Evolutionary conservation across 2,888 invertebrate species (phyloP).

Genomic region (Nomada hirtipes): DNA sequence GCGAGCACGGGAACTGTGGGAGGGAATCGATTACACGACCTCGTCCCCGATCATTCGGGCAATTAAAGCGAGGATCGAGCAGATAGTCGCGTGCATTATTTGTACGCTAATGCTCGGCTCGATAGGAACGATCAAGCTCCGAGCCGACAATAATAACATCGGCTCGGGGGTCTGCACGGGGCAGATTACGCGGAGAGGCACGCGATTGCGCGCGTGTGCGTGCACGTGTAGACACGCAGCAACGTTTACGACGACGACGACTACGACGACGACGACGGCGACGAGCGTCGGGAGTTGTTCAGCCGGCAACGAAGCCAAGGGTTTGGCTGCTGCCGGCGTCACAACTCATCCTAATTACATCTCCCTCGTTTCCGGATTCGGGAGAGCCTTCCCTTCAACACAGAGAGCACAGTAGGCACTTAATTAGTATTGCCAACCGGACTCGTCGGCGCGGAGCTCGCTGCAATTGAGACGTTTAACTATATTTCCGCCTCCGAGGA

Average conservation of each 20-base stretch:
- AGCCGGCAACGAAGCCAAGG: slow-evolving; percentile 64
- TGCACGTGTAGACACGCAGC: slow-evolving; percentile 26
- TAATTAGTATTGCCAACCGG: slow-evolving; percentile 81
- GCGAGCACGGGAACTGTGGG: neutral
- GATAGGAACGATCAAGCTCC: slow-evolving; percentile 65
- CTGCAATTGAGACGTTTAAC: slow-evolving; percentile 77
- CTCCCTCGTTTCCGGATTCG: slow-evolving; percentile 80
- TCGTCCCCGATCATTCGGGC: slow-evolving; percentile 60
- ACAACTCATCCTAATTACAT: slow-evolving; percentile 82
- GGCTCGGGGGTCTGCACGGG: slow-evolving; percentile 54
- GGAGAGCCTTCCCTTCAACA: slow-evolving; percentile 72
- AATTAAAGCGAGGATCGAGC: slow-evolving; percentile 61
- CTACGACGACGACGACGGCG: slow-evolving; percentile 1
- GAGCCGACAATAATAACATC: slow-evolving; percentile 65
- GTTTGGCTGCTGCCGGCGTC: slow-evolving; percentile 70
- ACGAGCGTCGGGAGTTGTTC: slow-evolving; percentile 35
- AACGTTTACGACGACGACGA: slow-evolving; percentile 5
- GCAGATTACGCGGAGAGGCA: slow-evolving; percentile 57
- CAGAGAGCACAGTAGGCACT: slow-evolving; percentile 74
- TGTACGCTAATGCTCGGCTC: slow-evolving; percentile 64
- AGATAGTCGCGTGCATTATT: slow-evolving; percentile 64
- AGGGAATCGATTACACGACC: slow-evolving; percentile 57
- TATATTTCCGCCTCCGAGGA: slow-evolving; percentile 74
- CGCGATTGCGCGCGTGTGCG: slow-evolving; percentile 45
- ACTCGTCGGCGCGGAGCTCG: slow-evolving; percentile 70